Base-by-base conservation (phyloP, 2,888 invertebrate species). In the Andrena hattorfiana region DNA sequence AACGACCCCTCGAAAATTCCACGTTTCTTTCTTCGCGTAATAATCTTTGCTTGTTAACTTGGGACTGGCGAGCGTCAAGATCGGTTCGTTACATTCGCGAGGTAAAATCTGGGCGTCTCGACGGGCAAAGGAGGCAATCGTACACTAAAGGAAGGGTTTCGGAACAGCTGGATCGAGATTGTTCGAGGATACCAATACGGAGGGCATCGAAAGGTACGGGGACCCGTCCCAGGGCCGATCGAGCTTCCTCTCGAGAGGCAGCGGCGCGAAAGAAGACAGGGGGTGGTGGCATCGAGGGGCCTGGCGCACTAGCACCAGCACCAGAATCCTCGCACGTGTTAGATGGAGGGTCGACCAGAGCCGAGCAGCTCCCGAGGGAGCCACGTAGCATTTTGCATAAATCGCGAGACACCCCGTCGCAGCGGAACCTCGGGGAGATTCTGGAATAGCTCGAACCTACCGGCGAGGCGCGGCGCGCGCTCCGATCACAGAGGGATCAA, bases 311-410 rank as follows among this genome's bases (percentile, higher is more conserved):
- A 13, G 16, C 4, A 42, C 42, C 30, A 63, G 72, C 35, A 70
- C 75, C 74, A 83, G 78, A 79, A 81, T 83, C 84, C 89, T 79
- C 81, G 91, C 92, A 91, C 93, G 93, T 91, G 93, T 92, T 90
- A 86, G 90, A 90, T 90, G 83, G 90, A 92, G 89, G 91, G 91
- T 92, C 90, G 90, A 85, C 76, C 79, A 60, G 23, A 59, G 84
- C 84, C 83, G 88, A 90, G 90, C 85, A 90, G 87, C 90, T 93
- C 93, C 92, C 92, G 60, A 62, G 93, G 92, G 93, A 93, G 92
- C 90, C 91, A 88, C 93, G 92, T 92, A 91, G 91, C 92, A 93
- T 93, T 94, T 93, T 93, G 93, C 93, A 94, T 93, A 93, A 93
- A 93, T 93, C 93, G 93, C 93, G 91, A 93, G 92, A 93, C 92